These are phyloP conservation scores for Heliothis virescens DNA, from an alignment of 1,140 invertebrate genomes.

Conservation along the genomic window DNA sequence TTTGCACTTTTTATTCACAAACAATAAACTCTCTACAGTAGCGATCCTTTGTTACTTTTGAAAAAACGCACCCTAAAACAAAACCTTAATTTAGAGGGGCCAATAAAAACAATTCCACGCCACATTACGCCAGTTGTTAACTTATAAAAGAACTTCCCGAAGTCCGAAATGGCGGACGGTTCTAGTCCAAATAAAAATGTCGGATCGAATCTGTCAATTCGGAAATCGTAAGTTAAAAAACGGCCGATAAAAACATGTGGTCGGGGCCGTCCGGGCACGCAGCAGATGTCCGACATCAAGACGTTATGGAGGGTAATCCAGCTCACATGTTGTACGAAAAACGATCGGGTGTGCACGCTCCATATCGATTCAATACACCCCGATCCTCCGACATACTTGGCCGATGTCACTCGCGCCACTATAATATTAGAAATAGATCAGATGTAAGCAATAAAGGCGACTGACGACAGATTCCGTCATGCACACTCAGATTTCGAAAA, in stretches of 20 bases:
- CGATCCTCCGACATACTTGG: slow-evolving; percentile 24
- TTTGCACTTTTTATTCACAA: neutral
- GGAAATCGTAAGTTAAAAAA: slow-evolving; percentile 66
- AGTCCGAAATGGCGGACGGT: slow-evolving; percentile 8
- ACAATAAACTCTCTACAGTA: neutral
- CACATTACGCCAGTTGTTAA: slow-evolving; percentile 23
- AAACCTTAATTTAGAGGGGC: slow-evolving; percentile 24
- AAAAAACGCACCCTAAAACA: neutral
- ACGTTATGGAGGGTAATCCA: slow-evolving; percentile 79
- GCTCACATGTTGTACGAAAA: slow-evolving; percentile 72
- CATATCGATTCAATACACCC: slow-evolving; percentile 54
- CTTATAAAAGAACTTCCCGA: slow-evolving; percentile 25
- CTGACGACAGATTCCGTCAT: slow-evolving; percentile 15
- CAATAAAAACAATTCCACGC: slow-evolving; percentile 15
- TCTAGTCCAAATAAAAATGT: slow-evolving; percentile 51
- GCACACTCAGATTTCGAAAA: slow-evolving; percentile 25
- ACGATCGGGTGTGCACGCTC: slow-evolving; percentile 62
- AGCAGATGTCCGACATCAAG: slow-evolving; percentile 80
- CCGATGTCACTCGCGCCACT: slow-evolving; percentile 45
- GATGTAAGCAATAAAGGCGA: slow-evolving; percentile 45
- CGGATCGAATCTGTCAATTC: slow-evolving; percentile 54
- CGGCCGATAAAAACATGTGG: slow-evolving; percentile 75
- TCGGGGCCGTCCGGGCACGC: slow-evolving; percentile 61
- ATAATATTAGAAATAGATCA: slow-evolving; percentile 51
- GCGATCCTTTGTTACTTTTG: no score